Percentiles rank a stretch among this genome's conserved stretches.
Conservation (phyloP, 1,140 invertebrate genomes). For the Lucilia sericata region DNA sequence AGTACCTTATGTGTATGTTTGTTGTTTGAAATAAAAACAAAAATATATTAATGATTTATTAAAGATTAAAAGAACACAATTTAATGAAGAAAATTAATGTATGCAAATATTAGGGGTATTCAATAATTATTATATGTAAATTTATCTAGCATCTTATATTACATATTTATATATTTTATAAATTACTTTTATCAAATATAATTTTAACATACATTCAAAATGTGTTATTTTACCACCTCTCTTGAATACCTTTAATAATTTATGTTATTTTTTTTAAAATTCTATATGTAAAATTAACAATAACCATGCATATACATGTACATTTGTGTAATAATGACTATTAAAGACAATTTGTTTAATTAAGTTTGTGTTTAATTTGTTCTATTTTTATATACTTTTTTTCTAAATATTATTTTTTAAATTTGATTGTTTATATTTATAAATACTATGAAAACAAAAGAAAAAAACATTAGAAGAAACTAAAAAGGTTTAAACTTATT, state of each 20-base stretch:
- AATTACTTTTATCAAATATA: too few species aligned
- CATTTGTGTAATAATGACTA: background rate
- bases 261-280: background rate
- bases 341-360: background rate
- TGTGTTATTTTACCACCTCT: background rate
- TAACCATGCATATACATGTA: too few species aligned
- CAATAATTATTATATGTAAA: too few species aligned
- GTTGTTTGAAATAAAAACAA: conserved; percentile 4
- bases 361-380: background rate
- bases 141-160: too few species aligned
- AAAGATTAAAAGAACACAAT: too few species aligned
- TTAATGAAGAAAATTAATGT: too few species aligned
- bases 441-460: background rate
- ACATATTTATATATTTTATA: too few species aligned
- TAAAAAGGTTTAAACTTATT: conserved; percentile 25
- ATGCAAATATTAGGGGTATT: too few species aligned
- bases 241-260: background rate
- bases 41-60: background rate
- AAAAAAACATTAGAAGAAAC: background rate
- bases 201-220: too few species aligned
- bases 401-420: background rate
- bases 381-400: too few species aligned
- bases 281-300: background rate
- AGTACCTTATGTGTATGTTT: conserved; percentile 40
- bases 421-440: background rate